These are phyloP conservation scores for mouse (Mus musculus) DNA, from an alignment of 2,113 vertebrate genomes.

Conservation along the genomic window DNA sequence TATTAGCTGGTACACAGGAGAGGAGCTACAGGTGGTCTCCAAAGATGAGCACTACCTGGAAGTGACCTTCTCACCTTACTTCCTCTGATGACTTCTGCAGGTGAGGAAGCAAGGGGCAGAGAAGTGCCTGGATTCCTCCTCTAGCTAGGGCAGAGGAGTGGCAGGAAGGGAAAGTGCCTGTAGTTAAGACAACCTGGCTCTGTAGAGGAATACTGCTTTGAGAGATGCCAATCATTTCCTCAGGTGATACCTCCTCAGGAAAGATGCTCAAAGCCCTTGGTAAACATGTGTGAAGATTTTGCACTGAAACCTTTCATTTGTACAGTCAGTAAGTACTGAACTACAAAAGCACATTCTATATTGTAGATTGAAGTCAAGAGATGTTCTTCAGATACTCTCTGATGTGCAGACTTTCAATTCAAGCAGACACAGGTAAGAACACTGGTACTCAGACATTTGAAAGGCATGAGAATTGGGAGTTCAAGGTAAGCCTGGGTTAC, in stretches of 20 bases:
- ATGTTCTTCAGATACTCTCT: slow-evolving; percentile 54
- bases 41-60: not conserved
- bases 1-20: not conserved
- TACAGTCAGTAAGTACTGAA: not conserved
- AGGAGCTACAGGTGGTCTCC: not conserved
- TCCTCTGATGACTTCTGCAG: not conserved
- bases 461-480: not conserved
- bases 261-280: not conserved
- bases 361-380: not conserved
- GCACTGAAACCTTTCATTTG: not conserved
- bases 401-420: slow-evolving; percentile 37
- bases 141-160: no score
- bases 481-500: not conserved
- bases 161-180: not conserved
- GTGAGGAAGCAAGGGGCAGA: not conserved
- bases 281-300: not conserved
- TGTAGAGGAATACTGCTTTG: not conserved
- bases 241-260: not conserved
- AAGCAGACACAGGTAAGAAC: not conserved
- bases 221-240: not conserved
- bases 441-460: not conserved
- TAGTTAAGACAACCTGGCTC: not conserved
- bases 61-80: not conserved
- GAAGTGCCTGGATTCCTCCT: not conserved
- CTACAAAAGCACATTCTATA: not conserved